Conservation (phyloP, 2,888 invertebrate genomes). For the Heteromyza rotundicornis region DNA sequence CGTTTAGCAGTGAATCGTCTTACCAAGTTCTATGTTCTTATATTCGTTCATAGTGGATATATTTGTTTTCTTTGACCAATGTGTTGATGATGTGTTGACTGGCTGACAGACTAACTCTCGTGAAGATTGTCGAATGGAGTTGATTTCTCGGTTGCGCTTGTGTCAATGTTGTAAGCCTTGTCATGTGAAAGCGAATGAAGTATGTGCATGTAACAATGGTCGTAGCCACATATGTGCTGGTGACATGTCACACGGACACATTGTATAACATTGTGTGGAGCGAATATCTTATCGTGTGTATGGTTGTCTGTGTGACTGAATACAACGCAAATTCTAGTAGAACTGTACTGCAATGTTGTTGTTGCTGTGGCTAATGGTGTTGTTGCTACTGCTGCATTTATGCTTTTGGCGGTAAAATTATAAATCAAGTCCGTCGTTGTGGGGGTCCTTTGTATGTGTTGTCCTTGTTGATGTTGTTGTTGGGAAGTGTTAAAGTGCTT, state of each 20-base stretch:
- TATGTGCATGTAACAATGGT: not conserved
- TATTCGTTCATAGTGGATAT: no score
- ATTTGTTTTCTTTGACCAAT: no score
- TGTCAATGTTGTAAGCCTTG: slow-evolving; percentile 5
- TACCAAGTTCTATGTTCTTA: no score
- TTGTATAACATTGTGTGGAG: not conserved
- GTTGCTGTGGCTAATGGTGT: not conserved
- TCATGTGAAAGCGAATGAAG: not conserved
- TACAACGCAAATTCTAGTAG: no score
- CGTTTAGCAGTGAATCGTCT: no score
- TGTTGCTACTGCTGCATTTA: not conserved
- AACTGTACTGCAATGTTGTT: no score
- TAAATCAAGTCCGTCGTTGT: slow-evolving; percentile 4
- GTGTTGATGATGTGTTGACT: no score
- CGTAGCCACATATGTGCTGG: not conserved
- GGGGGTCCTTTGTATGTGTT: not conserved
- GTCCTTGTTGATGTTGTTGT: slow-evolving; percentile 13
- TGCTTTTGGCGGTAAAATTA: slow-evolving; percentile 1
- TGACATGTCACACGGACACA: slow-evolving; percentile 5
- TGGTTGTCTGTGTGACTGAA: not conserved
- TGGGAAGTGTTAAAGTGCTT: slow-evolving; percentile 24
- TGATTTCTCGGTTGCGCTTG: not conserved
- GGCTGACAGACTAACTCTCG: not conserved
- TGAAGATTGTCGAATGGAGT: not conserved
- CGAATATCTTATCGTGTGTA: not conserved